phyloP scores from a whole-genome alignment of 2,888 invertebrate genomes.

The Odontocolon sp. region DNA sequence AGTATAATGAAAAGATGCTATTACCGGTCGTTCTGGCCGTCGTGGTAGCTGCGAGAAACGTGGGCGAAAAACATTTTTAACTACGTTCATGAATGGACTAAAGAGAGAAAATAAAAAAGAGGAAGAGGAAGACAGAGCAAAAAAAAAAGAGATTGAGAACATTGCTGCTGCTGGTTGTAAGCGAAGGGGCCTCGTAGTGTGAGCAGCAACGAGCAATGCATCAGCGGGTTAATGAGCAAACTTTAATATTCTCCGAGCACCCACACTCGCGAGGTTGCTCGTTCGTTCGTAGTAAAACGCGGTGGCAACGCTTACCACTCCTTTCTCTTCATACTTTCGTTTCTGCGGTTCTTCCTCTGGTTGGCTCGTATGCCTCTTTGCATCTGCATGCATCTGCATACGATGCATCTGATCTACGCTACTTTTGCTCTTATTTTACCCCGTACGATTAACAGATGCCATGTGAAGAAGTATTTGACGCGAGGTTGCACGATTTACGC shows the following conservation, averaged over 20 bases:
- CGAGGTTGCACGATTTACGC: background rate
- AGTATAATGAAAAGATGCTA: slow-evolving; percentile 24
- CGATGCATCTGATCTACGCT: background rate
- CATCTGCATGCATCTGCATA: background rate
- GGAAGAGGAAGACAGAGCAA: slow-evolving; percentile 26
- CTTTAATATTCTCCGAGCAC: slow-evolving; percentile 72
- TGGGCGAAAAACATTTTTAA: slow-evolving; percentile 45
- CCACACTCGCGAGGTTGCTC: slow-evolving; percentile 47
- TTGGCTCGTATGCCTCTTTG: slow-evolving; percentile 16
- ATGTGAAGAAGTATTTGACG: background rate
- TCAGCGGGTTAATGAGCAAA: slow-evolving; percentile 75
- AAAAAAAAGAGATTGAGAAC: slow-evolving; percentile 33
- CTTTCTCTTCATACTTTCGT: slow-evolving; percentile 56
- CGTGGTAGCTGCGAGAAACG: slow-evolving; percentile 6
- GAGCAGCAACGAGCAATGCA: slow-evolving; percentile 69
- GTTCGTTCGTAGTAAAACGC: slow-evolving; percentile 45
- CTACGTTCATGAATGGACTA: slow-evolving; percentile 48
- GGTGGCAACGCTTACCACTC: slow-evolving; percentile 55
- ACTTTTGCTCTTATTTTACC: slow-evolving; percentile 4
- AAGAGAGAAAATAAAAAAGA: slow-evolving; percentile 20
- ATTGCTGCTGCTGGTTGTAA: slow-evolving; percentile 39
- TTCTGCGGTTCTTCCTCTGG: slow-evolving; percentile 46
- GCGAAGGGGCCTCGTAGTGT: slow-evolving; percentile 49
- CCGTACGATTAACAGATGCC: background rate
- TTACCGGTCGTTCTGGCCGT: slow-evolving; percentile 1